Base-by-base conservation (phyloP, 2,888 invertebrate genomes). In the Drosophila buzzatii region DNA sequence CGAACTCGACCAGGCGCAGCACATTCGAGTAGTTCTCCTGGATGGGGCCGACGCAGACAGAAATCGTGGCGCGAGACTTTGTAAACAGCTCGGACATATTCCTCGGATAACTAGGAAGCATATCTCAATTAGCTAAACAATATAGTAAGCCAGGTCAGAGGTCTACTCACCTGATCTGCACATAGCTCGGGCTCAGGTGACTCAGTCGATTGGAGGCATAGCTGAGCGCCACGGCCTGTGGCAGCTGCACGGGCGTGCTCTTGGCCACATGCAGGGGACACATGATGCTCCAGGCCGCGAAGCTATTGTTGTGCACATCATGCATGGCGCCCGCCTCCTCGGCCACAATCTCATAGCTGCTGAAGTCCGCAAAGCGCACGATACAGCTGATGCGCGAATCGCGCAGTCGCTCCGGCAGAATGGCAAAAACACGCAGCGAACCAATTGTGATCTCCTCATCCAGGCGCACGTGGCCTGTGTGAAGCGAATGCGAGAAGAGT, bases 261-360 rank as follows among this genome's bases (percentile, higher is more conserved):
- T 72, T 69, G 3, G 55, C 23, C 51, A 82, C 79, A 6, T 82
- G 90, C 27, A 91, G 79, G 52, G 91, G 93, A 70, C 94, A 94
- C 75, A 92, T 89, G 16, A 93, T 90, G 59, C 92, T 92, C 81
- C 91, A 93, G 0, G 92, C 93, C 4, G 93, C 92, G 81, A 93
- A 94, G 39, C 90, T 89, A n/a, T 93, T 91, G 47, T 93, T 92
- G 91, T 93, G 93, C 79, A 94, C 93, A 47, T 94, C 94, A 23
- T 93, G 90, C 71, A 94, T 92, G 44, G 93, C 90, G 39, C 91
- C 90, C 39, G 93, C 93, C 75, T 91, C 86, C 62, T 91, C 90
- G 2, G 92, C 92, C 18, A 79, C 68, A 14, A 88, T 81, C 67
- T 90, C 85, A n/a, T 77, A 80, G 20, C 87, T 80, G 18, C 80